phyloP scores from a whole-genome alignment of 2,797 vertebrate genomes.

The Hippocampus kuda region DNA sequence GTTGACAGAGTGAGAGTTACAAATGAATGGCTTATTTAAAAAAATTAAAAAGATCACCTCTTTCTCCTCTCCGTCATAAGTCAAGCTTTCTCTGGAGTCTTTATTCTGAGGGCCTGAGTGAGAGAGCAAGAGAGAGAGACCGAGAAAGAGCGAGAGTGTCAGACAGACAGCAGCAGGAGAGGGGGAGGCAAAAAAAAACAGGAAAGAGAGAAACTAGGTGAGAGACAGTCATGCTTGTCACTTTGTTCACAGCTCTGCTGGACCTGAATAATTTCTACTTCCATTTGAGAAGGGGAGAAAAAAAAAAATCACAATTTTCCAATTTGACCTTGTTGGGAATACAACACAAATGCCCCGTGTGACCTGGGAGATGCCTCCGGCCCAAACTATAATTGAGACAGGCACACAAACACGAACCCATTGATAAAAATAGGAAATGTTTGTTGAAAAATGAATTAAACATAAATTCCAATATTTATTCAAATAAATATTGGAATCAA shows the following conservation, averaged over 20 bases:
- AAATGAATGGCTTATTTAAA: constrained; percentile 11
- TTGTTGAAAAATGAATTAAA: too few species aligned
- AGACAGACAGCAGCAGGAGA: constrained; percentile 51
- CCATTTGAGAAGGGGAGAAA: background rate
- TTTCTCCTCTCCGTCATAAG: constrained; percentile 89
- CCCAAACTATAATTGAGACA: background rate
- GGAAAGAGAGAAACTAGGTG: constrained; percentile 41
- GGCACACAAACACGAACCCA: background rate
- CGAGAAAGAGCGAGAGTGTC: constrained; percentile 8
- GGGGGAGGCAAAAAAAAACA: constrained; percentile 31
- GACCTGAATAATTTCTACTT: constrained; percentile 21
- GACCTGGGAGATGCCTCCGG: background rate
- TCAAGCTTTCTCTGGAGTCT: constrained; percentile 87
- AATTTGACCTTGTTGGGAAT: background rate
- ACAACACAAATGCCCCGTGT: background rate
- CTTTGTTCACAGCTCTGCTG: constrained; percentile 49
- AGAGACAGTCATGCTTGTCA: constrained; percentile 48
- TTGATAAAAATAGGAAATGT: too few species aligned
- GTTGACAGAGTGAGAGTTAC: constrained; percentile 35
- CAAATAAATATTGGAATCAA: too few species aligned
- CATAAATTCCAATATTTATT: too few species aligned
- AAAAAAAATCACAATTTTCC: background rate
- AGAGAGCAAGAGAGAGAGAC: background rate
- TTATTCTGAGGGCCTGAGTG: constrained; percentile 80
- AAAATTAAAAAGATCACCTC: constrained; percentile 71